phyloP scores from a whole-genome alignment of 1,140 invertebrate species.

The Platyscapa corneri region DNA sequence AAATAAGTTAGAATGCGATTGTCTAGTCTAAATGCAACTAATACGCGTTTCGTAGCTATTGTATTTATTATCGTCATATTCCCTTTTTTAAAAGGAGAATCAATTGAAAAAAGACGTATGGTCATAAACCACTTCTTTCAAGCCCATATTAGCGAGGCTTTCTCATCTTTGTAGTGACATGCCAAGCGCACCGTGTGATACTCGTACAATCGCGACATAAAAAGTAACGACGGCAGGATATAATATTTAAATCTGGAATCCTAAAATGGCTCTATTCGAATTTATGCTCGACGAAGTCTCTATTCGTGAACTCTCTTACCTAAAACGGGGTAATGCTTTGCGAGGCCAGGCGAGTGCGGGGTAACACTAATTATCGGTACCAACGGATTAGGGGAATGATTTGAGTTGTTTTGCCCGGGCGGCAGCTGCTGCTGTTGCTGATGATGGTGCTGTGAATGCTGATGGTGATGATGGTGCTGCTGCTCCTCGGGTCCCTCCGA shows the following conservation, averaged over 20 bases:
- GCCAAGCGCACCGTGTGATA: not conserved
- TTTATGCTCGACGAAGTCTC: too few relatives aligned
- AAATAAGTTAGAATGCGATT: not conserved
- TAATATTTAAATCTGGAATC: not conserved
- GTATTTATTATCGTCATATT: not conserved
- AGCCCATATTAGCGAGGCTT: not conserved
- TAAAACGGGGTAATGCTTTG: constrained; percentile 78
- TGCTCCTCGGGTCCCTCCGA: constrained; percentile 62
- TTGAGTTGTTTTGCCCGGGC: constrained; percentile 16
- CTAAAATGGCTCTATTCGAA: not conserved
- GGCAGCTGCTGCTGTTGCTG: constrained; percentile 13
- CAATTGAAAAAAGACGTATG: not conserved
- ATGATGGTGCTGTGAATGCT: constrained; percentile 13
- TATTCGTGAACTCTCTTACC: constrained; percentile 64
- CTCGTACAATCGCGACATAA: not conserved
- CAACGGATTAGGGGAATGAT: constrained; percentile 70
- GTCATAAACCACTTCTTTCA: not conserved
- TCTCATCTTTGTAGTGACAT: not conserved
- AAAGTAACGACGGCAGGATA: not conserved
- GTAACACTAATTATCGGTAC: constrained; percentile 91
- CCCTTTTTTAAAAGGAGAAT: not conserved
- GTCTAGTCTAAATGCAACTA: not conserved
- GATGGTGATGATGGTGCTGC: constrained; percentile 55
- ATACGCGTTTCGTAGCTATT: not conserved
- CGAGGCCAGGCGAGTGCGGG: constrained; percentile 84